A percentile compares a stretch with the other conserved stretches of the same genome.
Evolutionary conservation across 2,113 vertebrate genomes (phyloP).

Genomic region (Ia io): DNA sequence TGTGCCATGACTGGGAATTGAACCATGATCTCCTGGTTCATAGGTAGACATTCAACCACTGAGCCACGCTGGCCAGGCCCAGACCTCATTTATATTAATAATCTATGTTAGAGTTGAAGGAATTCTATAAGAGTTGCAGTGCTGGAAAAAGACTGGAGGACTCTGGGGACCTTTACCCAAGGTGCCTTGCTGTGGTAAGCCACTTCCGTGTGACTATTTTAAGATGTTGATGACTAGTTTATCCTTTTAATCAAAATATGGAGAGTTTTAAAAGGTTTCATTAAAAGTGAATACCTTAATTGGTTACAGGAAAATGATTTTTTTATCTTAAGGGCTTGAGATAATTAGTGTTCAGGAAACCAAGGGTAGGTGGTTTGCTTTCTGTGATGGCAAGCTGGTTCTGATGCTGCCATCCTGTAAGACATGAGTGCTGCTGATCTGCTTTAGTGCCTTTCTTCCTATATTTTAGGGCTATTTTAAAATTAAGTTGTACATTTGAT

Average conservation of each 20-base stretch:
- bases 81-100: neutral
- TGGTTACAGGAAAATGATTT: conserved; percentile 35
- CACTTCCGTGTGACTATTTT: neutral
- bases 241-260: conserved; percentile 44
- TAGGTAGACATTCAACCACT: too few species aligned
- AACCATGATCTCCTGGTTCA: too few species aligned
- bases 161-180: neutral
- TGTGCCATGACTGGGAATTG: too few species aligned
- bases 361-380: neutral
- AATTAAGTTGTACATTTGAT: neutral
- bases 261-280: conserved; percentile 29
- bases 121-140: neutral
- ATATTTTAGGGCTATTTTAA: neutral
- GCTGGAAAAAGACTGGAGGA: neutral
- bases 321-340: conserved; percentile 21
- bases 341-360: conserved; percentile 49
- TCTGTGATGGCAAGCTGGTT: neutral
- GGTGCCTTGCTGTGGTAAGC: neutral
- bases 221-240: neutral
- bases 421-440: neutral
- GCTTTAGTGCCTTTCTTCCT: neutral
- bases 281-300: conserved; percentile 34
- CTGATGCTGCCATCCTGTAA: neutral
- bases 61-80: too few species aligned
- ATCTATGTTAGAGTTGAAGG: neutral